Evolutionary conservation across 2,797 vertebrate species (phyloP).

Genomic region (Pipistrellus kuhlii): DNA sequence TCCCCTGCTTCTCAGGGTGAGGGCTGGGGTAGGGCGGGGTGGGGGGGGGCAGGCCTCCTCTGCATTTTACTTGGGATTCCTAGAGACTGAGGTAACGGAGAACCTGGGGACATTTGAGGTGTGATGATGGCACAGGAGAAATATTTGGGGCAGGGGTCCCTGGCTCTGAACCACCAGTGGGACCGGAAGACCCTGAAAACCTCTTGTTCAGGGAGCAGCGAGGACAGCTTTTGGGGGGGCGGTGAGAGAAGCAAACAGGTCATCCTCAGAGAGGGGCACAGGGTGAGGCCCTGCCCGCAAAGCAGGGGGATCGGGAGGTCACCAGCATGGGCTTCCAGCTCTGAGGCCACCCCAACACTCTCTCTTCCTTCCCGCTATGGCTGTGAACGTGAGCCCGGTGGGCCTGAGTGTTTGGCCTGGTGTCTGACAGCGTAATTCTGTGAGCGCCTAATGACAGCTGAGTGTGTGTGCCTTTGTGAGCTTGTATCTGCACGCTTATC

Average conservation of each 20-base stretch:
- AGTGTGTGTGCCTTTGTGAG: neutral
- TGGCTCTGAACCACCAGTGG: neutral
- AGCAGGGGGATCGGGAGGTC: neutral
- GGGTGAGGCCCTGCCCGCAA: neutral
- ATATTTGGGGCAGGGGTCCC: neutral
- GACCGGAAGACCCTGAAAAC: neutral
- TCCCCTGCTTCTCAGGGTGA: neutral
- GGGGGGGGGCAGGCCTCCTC: too few species aligned
- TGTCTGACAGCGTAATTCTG: neutral
- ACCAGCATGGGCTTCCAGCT: neutral
- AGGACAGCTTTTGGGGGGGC: neutral
- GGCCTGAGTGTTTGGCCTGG: neutral
- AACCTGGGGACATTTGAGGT: neutral
- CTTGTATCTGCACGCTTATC: neutral
- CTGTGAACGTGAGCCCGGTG: neutral
- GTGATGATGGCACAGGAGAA: neutral
- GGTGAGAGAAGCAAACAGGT: neutral
- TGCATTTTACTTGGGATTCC: neutral
- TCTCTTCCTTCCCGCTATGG: neutral
- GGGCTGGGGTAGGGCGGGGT: too few species aligned
- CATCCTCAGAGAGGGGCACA: neutral
- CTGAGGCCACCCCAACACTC: too few species aligned
- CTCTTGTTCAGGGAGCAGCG: neutral
- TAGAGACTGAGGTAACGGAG: neutral
- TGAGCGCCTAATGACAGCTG: neutral